Base-by-base conservation (phyloP, 2,113 vertebrate genomes). In the Orycteropus afer region DNA sequence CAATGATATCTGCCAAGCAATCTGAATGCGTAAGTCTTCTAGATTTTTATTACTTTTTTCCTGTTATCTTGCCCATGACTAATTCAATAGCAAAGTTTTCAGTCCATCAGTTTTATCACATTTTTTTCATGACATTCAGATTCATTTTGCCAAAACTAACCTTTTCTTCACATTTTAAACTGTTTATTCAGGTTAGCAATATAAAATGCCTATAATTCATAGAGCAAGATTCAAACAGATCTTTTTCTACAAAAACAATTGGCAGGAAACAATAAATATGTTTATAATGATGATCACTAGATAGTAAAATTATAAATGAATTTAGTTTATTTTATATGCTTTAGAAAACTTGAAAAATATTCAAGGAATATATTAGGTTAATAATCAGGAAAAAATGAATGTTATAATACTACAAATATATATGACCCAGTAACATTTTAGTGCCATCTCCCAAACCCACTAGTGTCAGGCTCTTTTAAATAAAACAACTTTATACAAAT, bases 41-140 rank as follows among this genome's bases (percentile, higher is more conserved):
- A 47, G 20, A 47, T 53, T 34, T 37, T 91, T 83, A 59, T 53
- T 76, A 40, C 27, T n/a, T 32, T 77, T 82, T 63, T 45, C 67
- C 88, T 55, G 2, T 61, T 87, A 47, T 65, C 37, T 45, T 61
- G 5, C 37, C 45, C 59, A 73, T 20, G 47, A n/a, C 82, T 82
- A 69, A 90, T 77, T 76, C 79, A 93, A 74, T 49, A 67, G 12
- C 29, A 37, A 86, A 93, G 82, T 77, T 86, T 93, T 93, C 51
- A 90, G 59, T 80, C 37, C 63, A 27, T 82, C 11, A 67, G 14
- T 13, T 69, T 79, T 34, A 67, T 84, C 71, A 65, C 32, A 32
- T 65, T 37, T 69, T 69, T 69, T 67, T 67, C 65, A 37, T 69
- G n/a, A 17, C 65, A 69, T 69, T 69, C 65, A 69, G 7, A 18